Evolutionary conservation across 2,797 vertebrate species (phyloP).

Genomic region (Darevskia nairensis): DNA sequence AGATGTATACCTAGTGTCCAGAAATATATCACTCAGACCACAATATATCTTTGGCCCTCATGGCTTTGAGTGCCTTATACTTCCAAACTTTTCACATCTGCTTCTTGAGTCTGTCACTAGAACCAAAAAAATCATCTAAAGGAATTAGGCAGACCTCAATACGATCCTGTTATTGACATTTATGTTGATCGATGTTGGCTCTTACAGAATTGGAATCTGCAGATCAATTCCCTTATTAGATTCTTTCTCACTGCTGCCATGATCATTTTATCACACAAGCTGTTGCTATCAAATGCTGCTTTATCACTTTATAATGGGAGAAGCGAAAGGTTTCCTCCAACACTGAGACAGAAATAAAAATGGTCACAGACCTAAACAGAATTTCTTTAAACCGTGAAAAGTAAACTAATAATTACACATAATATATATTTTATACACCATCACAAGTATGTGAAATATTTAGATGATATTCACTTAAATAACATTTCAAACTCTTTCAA

Average conservation of each 20-base stretch:
- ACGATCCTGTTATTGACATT: constrained; percentile 78
- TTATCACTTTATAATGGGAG: constrained; percentile 77
- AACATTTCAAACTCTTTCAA: not conserved
- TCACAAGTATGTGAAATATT: not conserved
- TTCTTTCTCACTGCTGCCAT: constrained; percentile 77
- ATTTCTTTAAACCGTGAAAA: constrained; percentile 56
- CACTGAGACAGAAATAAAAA: constrained; percentile 66
- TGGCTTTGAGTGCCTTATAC: constrained; percentile 39
- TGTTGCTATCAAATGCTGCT: constrained; percentile 75
- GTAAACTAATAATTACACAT: constrained; percentile 50
- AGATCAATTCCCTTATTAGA: constrained; percentile 84
- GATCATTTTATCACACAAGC: constrained; percentile 79
- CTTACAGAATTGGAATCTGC: constrained; percentile 81
- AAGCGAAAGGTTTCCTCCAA: constrained; percentile 69
- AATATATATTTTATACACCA: constrained; percentile 25
- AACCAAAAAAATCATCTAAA: constrained; percentile 72
- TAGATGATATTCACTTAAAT: not conserved
- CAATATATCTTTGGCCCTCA: not conserved
- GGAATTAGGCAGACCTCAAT: constrained; percentile 75
- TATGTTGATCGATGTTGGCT: constrained; percentile 80
- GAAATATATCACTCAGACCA: constrained; percentile 29
- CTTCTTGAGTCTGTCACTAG: constrained; percentile 67
- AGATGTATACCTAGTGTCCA: constrained; percentile 17
- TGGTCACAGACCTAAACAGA: constrained; percentile 59
- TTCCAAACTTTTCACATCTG: constrained; percentile 73